Evolutionary conservation across 2,797 vertebrate species (phyloP).

Genomic region (Dendrocincla fuliginosa): DNA sequence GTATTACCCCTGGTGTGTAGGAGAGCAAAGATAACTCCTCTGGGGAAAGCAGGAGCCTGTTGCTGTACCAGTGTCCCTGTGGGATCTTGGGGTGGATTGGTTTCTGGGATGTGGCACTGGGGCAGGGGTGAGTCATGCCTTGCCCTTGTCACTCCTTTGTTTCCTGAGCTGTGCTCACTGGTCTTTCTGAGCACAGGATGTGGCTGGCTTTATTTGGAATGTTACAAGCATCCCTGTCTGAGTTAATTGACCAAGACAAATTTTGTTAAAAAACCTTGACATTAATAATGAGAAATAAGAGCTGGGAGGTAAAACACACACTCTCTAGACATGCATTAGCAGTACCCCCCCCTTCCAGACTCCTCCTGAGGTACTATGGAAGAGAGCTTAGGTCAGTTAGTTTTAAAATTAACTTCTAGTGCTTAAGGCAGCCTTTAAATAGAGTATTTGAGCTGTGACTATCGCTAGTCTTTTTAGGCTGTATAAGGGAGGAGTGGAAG

Average conservation of each 20-base stretch:
- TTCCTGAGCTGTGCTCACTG: background rate
- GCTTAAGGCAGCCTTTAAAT: slow-evolving; percentile 59
- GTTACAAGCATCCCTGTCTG: slow-evolving; percentile 54
- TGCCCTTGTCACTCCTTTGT: slow-evolving; percentile 32
- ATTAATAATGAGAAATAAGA: slow-evolving; percentile 68
- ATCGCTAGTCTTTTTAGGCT: background rate
- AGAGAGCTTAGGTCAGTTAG: slow-evolving; percentile 67
- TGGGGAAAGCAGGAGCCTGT: background rate
- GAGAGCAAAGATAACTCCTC: background rate
- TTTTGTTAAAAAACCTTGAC: slow-evolving; percentile 69
- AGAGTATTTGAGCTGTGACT: slow-evolving; percentile 20
- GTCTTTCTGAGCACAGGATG: slow-evolving; percentile 37
- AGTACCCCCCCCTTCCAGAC: background rate
- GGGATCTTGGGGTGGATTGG: background rate
- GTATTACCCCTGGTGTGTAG: background rate
- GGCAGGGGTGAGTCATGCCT: slow-evolving; percentile 11
- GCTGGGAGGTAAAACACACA: slow-evolving; percentile 56
- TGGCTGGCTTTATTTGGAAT: slow-evolving; percentile 65
- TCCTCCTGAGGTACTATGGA: slow-evolving; percentile 43
- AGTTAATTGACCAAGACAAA: slow-evolving; percentile 75
- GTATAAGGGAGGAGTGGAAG: background rate
- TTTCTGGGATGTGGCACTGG: background rate
- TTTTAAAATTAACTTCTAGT: slow-evolving; percentile 70
- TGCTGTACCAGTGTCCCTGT: background rate
- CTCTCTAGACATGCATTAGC: slow-evolving; percentile 30